Evolutionary conservation across 2,888 invertebrate genomes (phyloP).

Genomic region (Calliphora vomitoria): DNA sequence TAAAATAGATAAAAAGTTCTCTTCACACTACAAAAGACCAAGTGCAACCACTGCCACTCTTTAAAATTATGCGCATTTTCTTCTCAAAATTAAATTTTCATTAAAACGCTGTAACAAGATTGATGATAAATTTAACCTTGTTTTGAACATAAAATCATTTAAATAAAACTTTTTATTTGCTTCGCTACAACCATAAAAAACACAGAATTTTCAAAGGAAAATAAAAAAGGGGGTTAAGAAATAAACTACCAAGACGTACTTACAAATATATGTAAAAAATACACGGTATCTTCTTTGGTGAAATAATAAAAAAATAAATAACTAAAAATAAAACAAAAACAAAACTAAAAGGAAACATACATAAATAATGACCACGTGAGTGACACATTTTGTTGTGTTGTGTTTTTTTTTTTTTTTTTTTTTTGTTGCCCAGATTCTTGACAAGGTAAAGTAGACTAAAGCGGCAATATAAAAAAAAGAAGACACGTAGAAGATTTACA

Average conservation of each 20-base stretch:
- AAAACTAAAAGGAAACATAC: slow-evolving; percentile 14
- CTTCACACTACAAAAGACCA: no score
- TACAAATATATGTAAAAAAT: slow-evolving; percentile 4
- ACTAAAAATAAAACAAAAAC: not conserved
- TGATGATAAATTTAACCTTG: slow-evolving; percentile 64
- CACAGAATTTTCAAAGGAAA: not conserved
- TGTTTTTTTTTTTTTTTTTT: no score
- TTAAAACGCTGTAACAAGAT: slow-evolving; percentile 36
- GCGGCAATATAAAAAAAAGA: slow-evolving; percentile 12
- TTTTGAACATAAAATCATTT: slow-evolving; percentile 48
- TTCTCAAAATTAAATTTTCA: not conserved
- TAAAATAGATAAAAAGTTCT: no score
- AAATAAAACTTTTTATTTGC: slow-evolving; percentile 28
- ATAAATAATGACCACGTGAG: slow-evolving; percentile 65
- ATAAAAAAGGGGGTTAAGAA: not conserved
- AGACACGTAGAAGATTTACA: slow-evolving; percentile 7
- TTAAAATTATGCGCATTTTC: slow-evolving; percentile 1
- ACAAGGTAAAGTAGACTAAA: slow-evolving; percentile 33
- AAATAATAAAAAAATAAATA: not conserved
- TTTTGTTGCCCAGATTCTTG: slow-evolving; percentile 2
- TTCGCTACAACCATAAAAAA: not conserved
- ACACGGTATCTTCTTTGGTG: not conserved
- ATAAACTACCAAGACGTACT: not conserved
- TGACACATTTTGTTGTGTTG: slow-evolving; percentile 44
- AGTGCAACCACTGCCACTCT: not conserved